Conservation (phyloP, 2,113 vertebrate species). For the Brachyhypopomus gauderio region DNA sequence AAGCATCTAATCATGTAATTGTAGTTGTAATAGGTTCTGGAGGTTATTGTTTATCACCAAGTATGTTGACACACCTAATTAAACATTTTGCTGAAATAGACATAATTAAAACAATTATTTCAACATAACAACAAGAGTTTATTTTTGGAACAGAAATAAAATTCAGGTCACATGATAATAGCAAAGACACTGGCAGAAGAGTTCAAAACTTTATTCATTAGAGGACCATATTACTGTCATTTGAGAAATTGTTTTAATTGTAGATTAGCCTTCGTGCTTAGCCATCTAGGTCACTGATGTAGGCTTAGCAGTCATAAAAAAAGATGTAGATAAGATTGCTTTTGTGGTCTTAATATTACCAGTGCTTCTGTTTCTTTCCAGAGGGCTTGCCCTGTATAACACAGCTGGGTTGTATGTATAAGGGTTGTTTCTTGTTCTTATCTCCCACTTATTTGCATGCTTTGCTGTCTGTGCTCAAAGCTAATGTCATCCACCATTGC, state of each 20-base stretch:
- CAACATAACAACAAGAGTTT: too few relatives aligned
- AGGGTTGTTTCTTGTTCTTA: constrained; percentile 72
- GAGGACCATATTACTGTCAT: background rate
- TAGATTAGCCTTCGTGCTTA: background rate
- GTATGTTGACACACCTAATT: too few relatives aligned
- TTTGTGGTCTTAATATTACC: constrained; percentile 72
- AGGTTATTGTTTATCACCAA: too few relatives aligned
- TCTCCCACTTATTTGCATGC: constrained; percentile 76
- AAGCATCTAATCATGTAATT: background rate
- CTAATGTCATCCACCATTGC: constrained; percentile 73
- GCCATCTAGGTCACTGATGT: background rate
- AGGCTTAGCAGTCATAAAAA: constrained; percentile 13
- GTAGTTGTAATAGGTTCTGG: too few relatives aligned
- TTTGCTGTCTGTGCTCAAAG: constrained; percentile 74
- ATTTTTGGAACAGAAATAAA: constrained; percentile 41
- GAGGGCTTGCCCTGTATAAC: constrained; percentile 80
- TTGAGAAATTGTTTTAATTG: background rate
- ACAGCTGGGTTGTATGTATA: constrained; percentile 80
- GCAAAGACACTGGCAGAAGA: constrained; percentile 10
- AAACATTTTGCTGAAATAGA: background rate
- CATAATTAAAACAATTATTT: too few relatives aligned
- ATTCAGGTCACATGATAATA: constrained; percentile 72
- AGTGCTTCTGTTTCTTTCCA: constrained; percentile 77
- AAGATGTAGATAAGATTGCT: constrained; percentile 11
- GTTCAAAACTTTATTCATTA: background rate